Evolutionary conservation across 2,797 vertebrate genomes (phyloP), one percentile per base, ranked within the genome.

Genomic region (Philypnodon macrostomus): DNA sequence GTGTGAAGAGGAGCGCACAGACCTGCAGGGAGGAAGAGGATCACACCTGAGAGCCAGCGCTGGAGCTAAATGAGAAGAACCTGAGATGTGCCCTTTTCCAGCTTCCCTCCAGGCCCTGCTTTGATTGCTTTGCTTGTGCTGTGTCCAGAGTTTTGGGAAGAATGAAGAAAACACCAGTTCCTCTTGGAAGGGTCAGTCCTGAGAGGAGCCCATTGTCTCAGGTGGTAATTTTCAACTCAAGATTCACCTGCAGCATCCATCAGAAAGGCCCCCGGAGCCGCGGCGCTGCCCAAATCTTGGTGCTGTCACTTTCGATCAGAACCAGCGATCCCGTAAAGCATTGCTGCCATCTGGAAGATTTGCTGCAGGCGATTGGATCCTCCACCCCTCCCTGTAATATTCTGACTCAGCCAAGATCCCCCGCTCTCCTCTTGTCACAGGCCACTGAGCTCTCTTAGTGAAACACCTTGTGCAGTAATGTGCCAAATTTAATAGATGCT

Each of bases 401-500:
- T 61, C 17, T 39, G 47, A 52, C 53, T 59, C 51, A 50, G 63
- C 49, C 58, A 66, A 64, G 56, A 53, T 65, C 37, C 54, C 48
- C 59, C 48, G 46, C 53, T 60, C 35, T 23, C 18, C 4, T 58
- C 58, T 52, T 53, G 54, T 72, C 61, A 68, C 66, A 63, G 64
- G 60, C 70, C 42, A 45, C 59, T 72, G 55, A 66, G 37, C 61
- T 52, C 58, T 73, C 60, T 60, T 47, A 53, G 33, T 40, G 57
- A 51, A 53, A 47, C 47, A 44, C 31, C 58, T 52, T 75, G 60
- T 78, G 63, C 71, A 49, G 50, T 71, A 75, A 73, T 49, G 64
- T 69, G 70, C 71, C 73, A 77, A 81, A 66, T 65, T 57, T 74
- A 79, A 79, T 79, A 75, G 77, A 78, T 62, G 63, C 51, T 49